Evolutionary conservation across 2,888 invertebrate genomes (phyloP), one percentile per base, ranked within the genome.

Genomic region (Pyrochroa serraticornis): DNA sequence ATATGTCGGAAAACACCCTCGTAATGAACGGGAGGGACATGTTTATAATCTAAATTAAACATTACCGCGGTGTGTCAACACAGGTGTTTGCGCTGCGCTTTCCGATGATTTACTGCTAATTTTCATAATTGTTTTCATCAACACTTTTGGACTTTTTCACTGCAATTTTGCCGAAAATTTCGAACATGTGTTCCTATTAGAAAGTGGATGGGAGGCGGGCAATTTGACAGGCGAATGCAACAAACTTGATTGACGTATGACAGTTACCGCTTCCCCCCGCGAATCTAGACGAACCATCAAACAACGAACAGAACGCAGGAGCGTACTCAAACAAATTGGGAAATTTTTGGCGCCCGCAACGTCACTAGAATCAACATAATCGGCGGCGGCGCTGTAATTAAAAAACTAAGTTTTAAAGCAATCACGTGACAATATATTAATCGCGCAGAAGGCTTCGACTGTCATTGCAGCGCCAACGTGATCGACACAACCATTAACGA

Each of bases 1-100:
- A 56, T 56, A 49, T 51, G 57, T 62, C 62, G 52, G 45, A 47
- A 50, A 43, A 53, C 53, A 63, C 58, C 53, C 62, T 54, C 52
- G 53, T 58, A 44, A 65, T 71, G 71, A 58, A 70, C 66, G 37
- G 60, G 61, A 62, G 67, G 65, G 70, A 69, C 74, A 75, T 75
- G 70, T 71, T 75, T 71, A 65, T 69, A 72, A 71, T 72, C 72
- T 67, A 71, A 73, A 73, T 72, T 68, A 73, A 74, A 75, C 71
- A 72, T 67, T 67, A 66, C 69, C 67, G 69, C 66, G 68, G 66
- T 68, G 68, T 74, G 73, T 75, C 73, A 75, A 75, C 67, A 70
- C 68, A 69, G 71, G 60, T 73, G 71, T 72, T 72, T 71, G 68
- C 66, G 63, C 66, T 67, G 69, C 65, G 61, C 64, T 70, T 66